Conservation (phyloP, 2,888 invertebrate genomes). For the Lasioglossum oenotherae region DNA sequence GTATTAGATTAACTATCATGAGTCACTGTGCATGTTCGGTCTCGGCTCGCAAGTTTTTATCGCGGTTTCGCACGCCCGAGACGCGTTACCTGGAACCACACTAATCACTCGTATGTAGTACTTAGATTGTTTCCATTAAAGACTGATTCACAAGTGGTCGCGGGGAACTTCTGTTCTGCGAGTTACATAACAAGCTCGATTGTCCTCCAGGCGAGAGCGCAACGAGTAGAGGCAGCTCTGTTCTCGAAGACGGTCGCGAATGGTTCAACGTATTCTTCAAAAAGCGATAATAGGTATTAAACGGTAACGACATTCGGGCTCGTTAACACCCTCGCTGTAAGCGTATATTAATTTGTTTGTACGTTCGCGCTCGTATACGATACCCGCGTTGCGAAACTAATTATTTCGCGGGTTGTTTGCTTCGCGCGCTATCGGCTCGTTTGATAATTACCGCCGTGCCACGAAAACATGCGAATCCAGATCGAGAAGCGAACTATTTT, state of each 20-base stretch:
- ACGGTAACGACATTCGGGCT: neutral
- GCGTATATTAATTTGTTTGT: neutral
- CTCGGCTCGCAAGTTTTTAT: neutral
- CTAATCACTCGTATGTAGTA: neutral
- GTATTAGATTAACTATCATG: neutral
- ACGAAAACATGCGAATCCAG: neutral
- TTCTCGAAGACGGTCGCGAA: neutral
- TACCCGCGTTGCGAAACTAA: neutral
- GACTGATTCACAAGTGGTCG: constrained; percentile 2
- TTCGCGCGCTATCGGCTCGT: neutral
- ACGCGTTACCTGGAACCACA: neutral
- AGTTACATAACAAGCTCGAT: neutral
- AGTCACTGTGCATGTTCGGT: neutral
- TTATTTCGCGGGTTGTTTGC: neutral
- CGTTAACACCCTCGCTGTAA: neutral
- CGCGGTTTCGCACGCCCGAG: neutral
- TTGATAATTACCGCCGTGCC: neutral
- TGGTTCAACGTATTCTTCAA: neutral
- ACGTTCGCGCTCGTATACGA: neutral
- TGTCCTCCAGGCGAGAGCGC: neutral
- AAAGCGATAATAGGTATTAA: neutral
- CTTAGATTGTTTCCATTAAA: constrained; percentile 1
- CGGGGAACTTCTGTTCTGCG: neutral
- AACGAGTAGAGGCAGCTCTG: neutral
- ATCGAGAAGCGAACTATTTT: neutral